Percentiles rank a stretch among this genome's conserved stretches.
phyloP scores from a whole-genome alignment of 2,797 vertebrate genomes.

The Paratrypauchen microcephalus region DNA sequence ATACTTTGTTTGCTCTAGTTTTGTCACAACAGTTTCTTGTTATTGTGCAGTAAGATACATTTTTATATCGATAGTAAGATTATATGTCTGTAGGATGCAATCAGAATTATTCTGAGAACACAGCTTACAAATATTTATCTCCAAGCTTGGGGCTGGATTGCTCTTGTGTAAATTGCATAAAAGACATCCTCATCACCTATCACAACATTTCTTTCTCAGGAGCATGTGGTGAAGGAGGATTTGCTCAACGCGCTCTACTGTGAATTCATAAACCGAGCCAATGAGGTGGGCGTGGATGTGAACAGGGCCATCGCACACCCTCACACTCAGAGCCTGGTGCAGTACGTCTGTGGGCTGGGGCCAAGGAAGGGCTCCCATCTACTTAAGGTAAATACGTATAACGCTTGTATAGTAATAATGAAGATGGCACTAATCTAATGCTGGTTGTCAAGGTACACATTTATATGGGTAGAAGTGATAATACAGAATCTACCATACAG shows the following conservation, averaged over 20 bases:
- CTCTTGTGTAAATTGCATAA: background rate
- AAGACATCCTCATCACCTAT: background rate
- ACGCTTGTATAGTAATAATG: background rate
- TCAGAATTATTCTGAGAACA: no score
- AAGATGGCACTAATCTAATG: background rate
- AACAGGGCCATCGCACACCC: constrained; percentile 94
- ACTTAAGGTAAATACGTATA: constrained; percentile 84
- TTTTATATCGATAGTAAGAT: background rate
- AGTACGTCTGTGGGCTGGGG: constrained; percentile 95
- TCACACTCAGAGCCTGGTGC: constrained; percentile 95
- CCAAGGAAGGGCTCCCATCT: constrained; percentile 95
- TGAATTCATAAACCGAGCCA: constrained; percentile 98
- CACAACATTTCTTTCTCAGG: constrained; percentile 71
- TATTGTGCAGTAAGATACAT: no score
- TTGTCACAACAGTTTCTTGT: no score
- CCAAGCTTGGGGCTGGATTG: background rate
- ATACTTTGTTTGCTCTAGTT: background rate
- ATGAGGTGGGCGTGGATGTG: constrained; percentile 97
- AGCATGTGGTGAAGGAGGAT: constrained; percentile 96
- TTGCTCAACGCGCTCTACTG: constrained; percentile 91
- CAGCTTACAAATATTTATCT: no score
- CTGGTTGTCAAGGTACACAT: constrained; percentile 74
- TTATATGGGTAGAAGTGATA: background rate
- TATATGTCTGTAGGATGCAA: background rate
- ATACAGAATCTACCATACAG: no score